phyloP scores from a whole-genome alignment of 2,113 vertebrate genomes.

The Mobula birostris region DNA sequence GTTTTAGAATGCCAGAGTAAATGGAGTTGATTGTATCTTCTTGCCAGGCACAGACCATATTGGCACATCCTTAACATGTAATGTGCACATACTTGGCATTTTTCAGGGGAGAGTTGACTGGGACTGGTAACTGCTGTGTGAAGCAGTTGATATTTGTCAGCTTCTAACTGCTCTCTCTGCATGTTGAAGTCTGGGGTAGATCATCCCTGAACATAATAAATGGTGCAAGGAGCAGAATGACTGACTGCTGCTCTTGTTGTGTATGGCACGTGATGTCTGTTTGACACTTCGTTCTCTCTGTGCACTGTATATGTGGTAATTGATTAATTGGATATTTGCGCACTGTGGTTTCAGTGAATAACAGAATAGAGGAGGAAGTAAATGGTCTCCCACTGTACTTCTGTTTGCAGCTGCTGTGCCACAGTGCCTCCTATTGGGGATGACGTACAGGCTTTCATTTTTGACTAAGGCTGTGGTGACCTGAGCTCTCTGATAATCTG shows the following conservation, averaged over 20 bases:
- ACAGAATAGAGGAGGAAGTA: background rate
- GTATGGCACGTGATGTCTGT: too few relatives aligned
- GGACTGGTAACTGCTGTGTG: background rate
- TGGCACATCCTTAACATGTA: background rate
- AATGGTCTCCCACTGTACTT: background rate
- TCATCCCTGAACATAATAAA: too few relatives aligned
- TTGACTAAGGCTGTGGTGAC: background rate
- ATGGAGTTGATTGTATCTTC: background rate
- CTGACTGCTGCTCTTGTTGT: too few relatives aligned
- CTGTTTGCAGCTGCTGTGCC: too few relatives aligned
- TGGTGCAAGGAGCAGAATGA: too few relatives aligned
- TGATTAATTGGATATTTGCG: background rate
- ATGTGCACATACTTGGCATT: background rate
- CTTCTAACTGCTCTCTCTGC: background rate
- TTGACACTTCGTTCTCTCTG: too few relatives aligned
- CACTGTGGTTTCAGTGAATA: background rate
- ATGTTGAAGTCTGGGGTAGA: too few relatives aligned
- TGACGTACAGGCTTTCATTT: background rate
- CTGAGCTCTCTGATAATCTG: background rate
- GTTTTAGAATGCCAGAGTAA: background rate
- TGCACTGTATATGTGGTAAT: background rate
- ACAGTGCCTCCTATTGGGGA: background rate
- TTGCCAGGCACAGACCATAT: background rate
- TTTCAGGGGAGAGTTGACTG: background rate
- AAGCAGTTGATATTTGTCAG: background rate